Evolutionary conservation across 2,797 vertebrate genomes (phyloP).

Genomic region (Mergus octosetaceus): DNA sequence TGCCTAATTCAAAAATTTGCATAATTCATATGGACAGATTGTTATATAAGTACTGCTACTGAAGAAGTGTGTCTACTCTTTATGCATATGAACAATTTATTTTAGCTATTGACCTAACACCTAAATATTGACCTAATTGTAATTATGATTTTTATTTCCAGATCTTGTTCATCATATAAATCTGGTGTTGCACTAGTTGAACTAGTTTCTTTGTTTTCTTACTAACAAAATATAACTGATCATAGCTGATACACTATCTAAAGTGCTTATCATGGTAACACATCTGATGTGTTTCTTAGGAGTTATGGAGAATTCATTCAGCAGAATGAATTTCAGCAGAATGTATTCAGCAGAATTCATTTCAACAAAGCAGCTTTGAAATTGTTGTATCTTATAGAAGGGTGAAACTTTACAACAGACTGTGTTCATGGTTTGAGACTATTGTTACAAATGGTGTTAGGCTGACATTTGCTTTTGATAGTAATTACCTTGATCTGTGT

Average conservation of each 20-base stretch:
- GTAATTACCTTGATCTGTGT: not conserved
- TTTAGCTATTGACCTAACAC: not conserved
- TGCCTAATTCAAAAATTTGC: not conserved
- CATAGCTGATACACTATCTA: not conserved
- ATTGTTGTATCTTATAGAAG: not conserved
- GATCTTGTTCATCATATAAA: not conserved
- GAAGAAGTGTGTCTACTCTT: not conserved
- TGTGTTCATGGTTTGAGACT: not conserved
- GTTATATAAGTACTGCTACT: not conserved
- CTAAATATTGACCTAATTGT: not conserved
- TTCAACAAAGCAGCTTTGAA: not conserved
- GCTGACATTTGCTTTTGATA: not conserved
- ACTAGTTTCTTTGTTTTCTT: not conserved
- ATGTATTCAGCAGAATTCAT: not conserved
- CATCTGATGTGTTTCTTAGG: not conserved
- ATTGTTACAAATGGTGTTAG: not conserved
- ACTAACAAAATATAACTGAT: not conserved
- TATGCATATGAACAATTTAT: not conserved
- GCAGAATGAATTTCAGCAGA: too few relatives aligned
- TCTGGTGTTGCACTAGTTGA: not conserved
- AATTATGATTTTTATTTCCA: not conserved
- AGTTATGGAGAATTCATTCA: not conserved
- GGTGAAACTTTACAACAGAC: not conserved
- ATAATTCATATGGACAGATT: not conserved
- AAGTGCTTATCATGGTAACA: not conserved